Evolutionary conservation across 2,888 invertebrate species (phyloP).

Genomic region (Trichopoda pennipes): DNA sequence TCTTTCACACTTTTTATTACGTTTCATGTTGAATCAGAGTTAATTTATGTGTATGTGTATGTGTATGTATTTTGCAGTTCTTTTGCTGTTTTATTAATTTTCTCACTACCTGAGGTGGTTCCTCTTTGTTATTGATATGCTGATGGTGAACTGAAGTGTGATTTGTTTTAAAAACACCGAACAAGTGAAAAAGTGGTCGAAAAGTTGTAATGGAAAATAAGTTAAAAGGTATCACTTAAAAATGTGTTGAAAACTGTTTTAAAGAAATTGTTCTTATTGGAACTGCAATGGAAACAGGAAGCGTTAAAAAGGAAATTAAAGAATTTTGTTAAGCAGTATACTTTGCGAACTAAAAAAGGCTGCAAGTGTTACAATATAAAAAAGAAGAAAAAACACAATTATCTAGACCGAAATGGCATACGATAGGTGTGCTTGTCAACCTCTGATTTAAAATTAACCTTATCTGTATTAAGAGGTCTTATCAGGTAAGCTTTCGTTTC

Average conservation of each 20-base stretch:
- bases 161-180: conserved; percentile 16
- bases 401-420: too few relatives aligned
- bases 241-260: background rate
- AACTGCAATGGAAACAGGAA: too few relatives aligned
- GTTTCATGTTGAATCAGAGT: background rate
- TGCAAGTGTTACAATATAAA: too few relatives aligned
- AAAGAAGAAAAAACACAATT: too few relatives aligned
- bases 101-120: conserved; percentile 15
- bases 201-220: background rate
- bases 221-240: conserved; percentile 19
- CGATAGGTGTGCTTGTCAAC: too few relatives aligned
- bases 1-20: background rate
- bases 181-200: background rate
- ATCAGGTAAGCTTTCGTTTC: too few relatives aligned
- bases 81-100: conserved; percentile 24
- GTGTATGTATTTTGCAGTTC: background rate
- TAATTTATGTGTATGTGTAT: background rate
- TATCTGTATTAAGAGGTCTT: too few relatives aligned
- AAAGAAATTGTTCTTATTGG: background rate
- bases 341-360: too few relatives aligned
- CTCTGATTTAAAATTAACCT: too few relatives aligned
- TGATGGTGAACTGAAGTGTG: conserved; percentile 60
- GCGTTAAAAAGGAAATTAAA: too few relatives aligned
- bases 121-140: conserved; percentile 34
- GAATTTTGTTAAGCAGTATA: too few relatives aligned